A percentile compares a stretch with the other conserved stretches of the same genome.
phyloP scores from a whole-genome alignment of 2,888 invertebrate species.

The Drosophila tripunctata region DNA sequence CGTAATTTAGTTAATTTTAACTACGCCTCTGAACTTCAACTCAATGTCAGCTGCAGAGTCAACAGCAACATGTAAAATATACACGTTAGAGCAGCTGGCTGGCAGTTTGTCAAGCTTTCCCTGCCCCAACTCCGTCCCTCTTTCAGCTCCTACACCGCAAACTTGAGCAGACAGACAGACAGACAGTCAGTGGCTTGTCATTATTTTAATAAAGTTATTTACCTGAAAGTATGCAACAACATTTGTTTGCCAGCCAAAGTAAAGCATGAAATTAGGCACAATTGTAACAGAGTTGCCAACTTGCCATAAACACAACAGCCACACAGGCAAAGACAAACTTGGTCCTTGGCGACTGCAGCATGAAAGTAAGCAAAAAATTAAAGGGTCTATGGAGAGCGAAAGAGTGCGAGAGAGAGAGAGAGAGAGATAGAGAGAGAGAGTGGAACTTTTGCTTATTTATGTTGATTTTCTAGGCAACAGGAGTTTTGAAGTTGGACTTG shows the following conservation, averaged over 20 bases:
- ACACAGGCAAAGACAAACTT: conserved; percentile 62
- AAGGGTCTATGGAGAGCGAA: not conserved
- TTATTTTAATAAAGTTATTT: conserved; percentile 80
- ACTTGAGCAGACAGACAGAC: conserved; percentile 5
- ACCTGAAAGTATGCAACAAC: conserved; percentile 77
- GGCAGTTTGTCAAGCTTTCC: conserved; percentile 40
- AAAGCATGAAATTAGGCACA: conserved; percentile 76
- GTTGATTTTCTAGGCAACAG: conserved; percentile 72
- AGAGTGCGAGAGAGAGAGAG: not conserved
- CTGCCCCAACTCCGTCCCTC: not conserved
- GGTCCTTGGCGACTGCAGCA: conserved; percentile 59
- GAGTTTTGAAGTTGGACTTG: conserved; percentile 57
- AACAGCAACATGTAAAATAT: conserved; percentile 8
- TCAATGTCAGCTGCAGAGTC: conserved; percentile 36
- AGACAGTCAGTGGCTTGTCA: conserved; percentile 60
- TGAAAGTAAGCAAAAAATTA: conserved; percentile 12
- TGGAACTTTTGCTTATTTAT: conserved; percentile 75
- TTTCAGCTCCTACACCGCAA: conserved; percentile 1
- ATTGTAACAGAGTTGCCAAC: conserved; percentile 79
- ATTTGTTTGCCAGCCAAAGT: conserved; percentile 74
- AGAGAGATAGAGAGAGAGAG: not conserved
- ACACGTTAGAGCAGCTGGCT: conserved; percentile 23
- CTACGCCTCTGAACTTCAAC: conserved; percentile 29
- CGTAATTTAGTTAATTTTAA: not conserved
- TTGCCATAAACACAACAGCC: conserved; percentile 70